Evolutionary conservation across 2,797 vertebrate genomes (phyloP).

Genomic region (Taenioides sp.): DNA sequence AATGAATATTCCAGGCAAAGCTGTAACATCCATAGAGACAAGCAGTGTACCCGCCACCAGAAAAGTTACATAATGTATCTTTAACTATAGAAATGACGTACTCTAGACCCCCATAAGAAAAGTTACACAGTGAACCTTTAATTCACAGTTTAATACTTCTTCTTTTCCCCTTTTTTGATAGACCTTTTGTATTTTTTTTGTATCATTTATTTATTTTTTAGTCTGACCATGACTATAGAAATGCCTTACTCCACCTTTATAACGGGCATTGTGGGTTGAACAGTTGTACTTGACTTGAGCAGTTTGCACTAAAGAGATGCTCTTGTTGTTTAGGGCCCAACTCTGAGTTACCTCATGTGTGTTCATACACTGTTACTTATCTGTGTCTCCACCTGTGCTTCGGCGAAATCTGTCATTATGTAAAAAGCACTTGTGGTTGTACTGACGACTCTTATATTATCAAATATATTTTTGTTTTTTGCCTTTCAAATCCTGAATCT

Average conservation of each 20-base stretch:
- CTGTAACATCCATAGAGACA: too few relatives aligned
- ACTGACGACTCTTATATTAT: slow-evolving; percentile 17
- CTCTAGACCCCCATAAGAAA: too few relatives aligned
- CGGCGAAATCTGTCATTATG: slow-evolving; percentile 14
- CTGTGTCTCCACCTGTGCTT: slow-evolving; percentile 17
- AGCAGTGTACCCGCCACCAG: too few relatives aligned
- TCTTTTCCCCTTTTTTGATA: neutral
- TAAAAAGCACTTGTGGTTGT: slow-evolving; percentile 62
- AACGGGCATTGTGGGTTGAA: slow-evolving; percentile 45
- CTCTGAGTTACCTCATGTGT: slow-evolving; percentile 69
- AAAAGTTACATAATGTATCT: too few relatives aligned
- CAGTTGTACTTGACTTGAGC: slow-evolving; percentile 35
- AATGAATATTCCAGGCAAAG: too few relatives aligned
- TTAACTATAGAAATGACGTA: too few relatives aligned
- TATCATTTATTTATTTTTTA: too few relatives aligned
- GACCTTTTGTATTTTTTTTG: neutral
- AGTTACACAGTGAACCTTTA: too few relatives aligned
- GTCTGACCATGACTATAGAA: neutral
- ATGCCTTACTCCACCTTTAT: slow-evolving; percentile 5
- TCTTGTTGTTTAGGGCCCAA: slow-evolving; percentile 63
- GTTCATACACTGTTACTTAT: slow-evolving; percentile 43
- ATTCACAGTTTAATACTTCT: too few relatives aligned
- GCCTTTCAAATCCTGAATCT: slow-evolving; percentile 50
- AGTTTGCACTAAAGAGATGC: slow-evolving; percentile 72
- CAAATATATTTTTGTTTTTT: slow-evolving; percentile 18